phyloP scores from a whole-genome alignment of 2,888 invertebrate species.

The Heteromyza rotundicornis region DNA sequence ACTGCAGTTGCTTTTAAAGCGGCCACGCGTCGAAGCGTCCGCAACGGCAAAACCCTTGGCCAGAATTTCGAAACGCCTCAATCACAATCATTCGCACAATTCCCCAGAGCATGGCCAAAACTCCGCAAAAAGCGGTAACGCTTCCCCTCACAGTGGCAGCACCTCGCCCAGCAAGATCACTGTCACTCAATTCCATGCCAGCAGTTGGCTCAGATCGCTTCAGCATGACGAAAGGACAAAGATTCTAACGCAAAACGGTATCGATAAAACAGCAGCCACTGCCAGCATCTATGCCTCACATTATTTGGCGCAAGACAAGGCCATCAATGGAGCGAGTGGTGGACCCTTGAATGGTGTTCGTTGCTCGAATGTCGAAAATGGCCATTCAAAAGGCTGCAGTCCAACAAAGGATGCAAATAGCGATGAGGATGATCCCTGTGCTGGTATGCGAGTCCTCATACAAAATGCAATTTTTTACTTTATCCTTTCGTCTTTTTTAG shows the following conservation, averaged over 20 bases:
- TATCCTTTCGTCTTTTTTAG: constrained; percentile 38
- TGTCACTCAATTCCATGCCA: constrained; percentile 60
- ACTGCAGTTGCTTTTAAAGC: constrained; percentile 59
- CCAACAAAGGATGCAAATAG: constrained; percentile 10
- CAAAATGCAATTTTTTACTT: background rate
- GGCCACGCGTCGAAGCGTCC: constrained; percentile 52
- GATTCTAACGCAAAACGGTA: constrained; percentile 53
- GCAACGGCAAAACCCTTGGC: constrained; percentile 30
- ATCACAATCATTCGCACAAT: constrained; percentile 17
- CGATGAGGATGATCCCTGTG: constrained; percentile 55
- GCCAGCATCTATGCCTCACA: constrained; percentile 53
- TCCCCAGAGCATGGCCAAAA: constrained; percentile 16
- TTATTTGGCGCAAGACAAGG: constrained; percentile 40
- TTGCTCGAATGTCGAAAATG: constrained; percentile 23
- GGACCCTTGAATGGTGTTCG: constrained; percentile 34
- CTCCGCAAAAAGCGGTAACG: constrained; percentile 13
- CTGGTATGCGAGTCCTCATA: constrained; percentile 37
- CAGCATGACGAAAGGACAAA: constrained; percentile 49
- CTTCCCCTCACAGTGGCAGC: too few relatives aligned
- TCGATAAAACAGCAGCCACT: constrained; percentile 50
- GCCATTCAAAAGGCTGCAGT: too few relatives aligned
- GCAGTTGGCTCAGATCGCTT: constrained; percentile 54
- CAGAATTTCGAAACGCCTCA: constrained; percentile 33
- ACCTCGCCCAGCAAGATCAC: constrained; percentile 52
- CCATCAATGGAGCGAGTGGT: background rate